These are phyloP conservation scores for Poicephalus meyeri DNA, from an alignment of 2,113 vertebrate genomes.

Conservation along the genomic window DNA sequence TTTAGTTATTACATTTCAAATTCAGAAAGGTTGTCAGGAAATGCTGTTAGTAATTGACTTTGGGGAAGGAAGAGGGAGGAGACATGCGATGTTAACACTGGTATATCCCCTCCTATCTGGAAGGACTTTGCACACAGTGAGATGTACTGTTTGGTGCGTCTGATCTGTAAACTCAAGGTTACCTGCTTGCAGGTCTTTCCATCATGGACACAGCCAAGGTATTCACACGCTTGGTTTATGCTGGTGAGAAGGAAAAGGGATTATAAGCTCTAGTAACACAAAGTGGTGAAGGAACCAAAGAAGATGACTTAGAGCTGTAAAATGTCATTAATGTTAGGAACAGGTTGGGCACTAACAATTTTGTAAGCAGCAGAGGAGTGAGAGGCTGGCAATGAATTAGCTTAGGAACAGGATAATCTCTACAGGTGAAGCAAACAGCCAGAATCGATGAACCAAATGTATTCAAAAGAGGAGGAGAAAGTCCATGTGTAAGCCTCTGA, in stretches of 20 bases:
- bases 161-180: not conserved
- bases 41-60: not conserved
- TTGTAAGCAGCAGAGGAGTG: not conserved
- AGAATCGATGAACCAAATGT: not conserved
- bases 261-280: not conserved
- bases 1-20: not conserved
- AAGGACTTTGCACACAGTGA: not conserved
- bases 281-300: not conserved
- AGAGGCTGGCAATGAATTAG: not conserved
- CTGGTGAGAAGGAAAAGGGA: not conserved
- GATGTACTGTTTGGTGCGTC: not conserved
- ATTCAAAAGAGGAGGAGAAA: not conserved
- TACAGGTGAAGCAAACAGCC: not conserved
- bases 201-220: not conserved
- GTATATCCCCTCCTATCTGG: not conserved
- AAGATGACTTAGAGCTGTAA: not conserved
- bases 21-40: not conserved
- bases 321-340: not conserved
- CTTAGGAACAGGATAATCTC: not conserved
- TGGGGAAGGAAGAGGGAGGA: not conserved
- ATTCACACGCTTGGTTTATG: not conserved
- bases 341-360: not conserved
- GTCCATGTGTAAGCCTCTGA: not conserved
- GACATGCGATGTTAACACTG: not conserved
- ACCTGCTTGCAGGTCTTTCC: not conserved